Base-by-base conservation (phyloP, 1,140 invertebrate genomes). In the Hyles vespertilio region DNA sequence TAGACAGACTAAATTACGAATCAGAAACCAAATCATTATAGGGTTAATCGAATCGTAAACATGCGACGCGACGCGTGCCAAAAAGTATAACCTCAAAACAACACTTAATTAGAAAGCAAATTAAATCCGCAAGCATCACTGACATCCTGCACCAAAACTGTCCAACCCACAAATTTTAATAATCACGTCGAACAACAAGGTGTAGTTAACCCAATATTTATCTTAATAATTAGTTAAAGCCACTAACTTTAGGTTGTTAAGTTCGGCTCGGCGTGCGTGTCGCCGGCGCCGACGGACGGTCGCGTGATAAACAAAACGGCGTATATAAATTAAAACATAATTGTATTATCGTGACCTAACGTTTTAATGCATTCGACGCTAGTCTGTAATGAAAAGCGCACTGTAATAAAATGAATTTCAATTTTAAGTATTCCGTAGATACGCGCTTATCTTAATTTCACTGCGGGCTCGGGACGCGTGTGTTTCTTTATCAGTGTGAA, bases 321-420 rank as follows among this genome's bases (percentile, higher is more conserved):
- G 79, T 72, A 80, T 88, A 88, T 88, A 88, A 88, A 88, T 88
- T 88, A 88, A 86, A 86, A 85, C 78, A 79, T 88, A 88, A 88
- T 88, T 88, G 85, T 84, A 71, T 84, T 88, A 86, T 88, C 85
- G 85, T 85, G 83, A 84, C 77, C 77, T 75, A 74, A 76, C 73
- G 79, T 74, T 77, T 77, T 74, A 66, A 74, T 72, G 68, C 65
- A 66, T 74, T 70, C 61, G 67, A 65, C 54, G 61, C 56, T 63
- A 56, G 62, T 61, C 54, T 56, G 63, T 63, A 65, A 76, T 51
- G 61, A 67, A 70, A 64, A 52, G 56, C 61, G 63, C 56, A 11
- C 53, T 44, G 40, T 54, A 54, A 54, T 54, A 54, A 55, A 55
- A 45, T 46, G n/a, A 10, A 55, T 44, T 55, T 55, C 12, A 46